Percentiles rank a stretch among this genome's conserved stretches.
Evolutionary conservation across 1,140 invertebrate species (phyloP).

Genomic region (Nasonia giraulti): DNA sequence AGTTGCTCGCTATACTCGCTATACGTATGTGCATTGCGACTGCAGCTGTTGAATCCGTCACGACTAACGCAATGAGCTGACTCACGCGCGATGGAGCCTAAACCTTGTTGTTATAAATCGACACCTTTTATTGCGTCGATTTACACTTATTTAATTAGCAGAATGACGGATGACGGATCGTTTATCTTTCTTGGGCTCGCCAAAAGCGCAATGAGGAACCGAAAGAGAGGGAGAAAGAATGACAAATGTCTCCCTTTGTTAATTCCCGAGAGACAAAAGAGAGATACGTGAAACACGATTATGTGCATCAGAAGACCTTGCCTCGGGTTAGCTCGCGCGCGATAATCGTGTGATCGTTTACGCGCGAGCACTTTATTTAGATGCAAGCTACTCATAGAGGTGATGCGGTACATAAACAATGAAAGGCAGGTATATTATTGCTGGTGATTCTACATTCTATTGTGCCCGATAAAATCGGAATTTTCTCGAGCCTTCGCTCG

Average conservation of each 20-base stretch:
- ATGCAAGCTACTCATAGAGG: neutral
- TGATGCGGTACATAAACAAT: no score
- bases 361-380: neutral
- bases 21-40: neutral
- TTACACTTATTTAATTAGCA: neutral
- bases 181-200: neutral
- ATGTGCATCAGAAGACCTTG: neutral
- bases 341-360: neutral
- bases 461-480: neutral
- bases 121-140: neutral
- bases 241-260: no score
- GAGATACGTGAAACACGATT: no score
- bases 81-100: constrained; percentile 15
- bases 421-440: no score
- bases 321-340: neutral
- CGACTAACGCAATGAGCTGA: constrained; percentile 1
- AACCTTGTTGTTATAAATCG: constrained; percentile 42
- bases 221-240: no score
- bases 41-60: constrained; percentile 3
- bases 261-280: no score
- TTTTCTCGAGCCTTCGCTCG: no score
- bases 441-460: neutral
- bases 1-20: no score
- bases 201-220: no score
- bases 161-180: neutral